Evolutionary conservation across 2,113 vertebrate genomes (phyloP), one percentile per base, ranked within the genome.

Genomic region (Ammodytes dubius): DNA sequence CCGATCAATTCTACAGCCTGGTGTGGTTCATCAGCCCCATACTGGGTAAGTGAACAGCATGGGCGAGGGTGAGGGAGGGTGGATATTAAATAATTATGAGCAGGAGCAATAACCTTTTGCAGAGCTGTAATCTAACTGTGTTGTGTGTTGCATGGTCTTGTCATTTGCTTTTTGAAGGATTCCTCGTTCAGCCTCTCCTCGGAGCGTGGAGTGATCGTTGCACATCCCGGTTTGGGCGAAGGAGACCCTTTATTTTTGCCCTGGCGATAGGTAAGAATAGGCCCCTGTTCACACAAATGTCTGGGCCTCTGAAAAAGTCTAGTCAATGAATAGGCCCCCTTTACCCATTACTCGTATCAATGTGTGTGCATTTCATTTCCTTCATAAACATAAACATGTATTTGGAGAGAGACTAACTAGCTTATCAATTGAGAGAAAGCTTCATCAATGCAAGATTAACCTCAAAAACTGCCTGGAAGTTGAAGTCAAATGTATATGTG

Each of bases 21-120:
- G 98, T 99, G 83, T 99, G 98, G 98, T 98, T 99, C 87, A 97
- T 99, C 87, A 99, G 98, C 92, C 98, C 98, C 63, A 98, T 99
- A 91, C 93, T 99, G 56, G 98, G 98, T 99, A 93, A 94, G 90
- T 72, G 56, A 47, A 49, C 15, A 45, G 12, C 53, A 71, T 27
- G 14, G 7, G n/a, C 0, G 8, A 10, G 11, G 53, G 19, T 43
- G 27, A 27, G 27, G 27, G 27, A 27, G 27, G 27, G 27, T 27
- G 27, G 27, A 27, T 27, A n/a, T 64, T 2, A 43, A 61, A 42
- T 67, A 13, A 65, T 59, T 78, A 43, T 69, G 10, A 58, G 50
- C 40, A 27, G 27, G 27, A 2, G 4, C 14, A 15, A 3, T 68
- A 0, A 40, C 64, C 2, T 8, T 7, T 2, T 49, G 5, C 12